These are phyloP conservation scores for Metacarcinus magister DNA, from an alignment of 2,888 invertebrate genomes.

Conservation along the genomic window DNA sequence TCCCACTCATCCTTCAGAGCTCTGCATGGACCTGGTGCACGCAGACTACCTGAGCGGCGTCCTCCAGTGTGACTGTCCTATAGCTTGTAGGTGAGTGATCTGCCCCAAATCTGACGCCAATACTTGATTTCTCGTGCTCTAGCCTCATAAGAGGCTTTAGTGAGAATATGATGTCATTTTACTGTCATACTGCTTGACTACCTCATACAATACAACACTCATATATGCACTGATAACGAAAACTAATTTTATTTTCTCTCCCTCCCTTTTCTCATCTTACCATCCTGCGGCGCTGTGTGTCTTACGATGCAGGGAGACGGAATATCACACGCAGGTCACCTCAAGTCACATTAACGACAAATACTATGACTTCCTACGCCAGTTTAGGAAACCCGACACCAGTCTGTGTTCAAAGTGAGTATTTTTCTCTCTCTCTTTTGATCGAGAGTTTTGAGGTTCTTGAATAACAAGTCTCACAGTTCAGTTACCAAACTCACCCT, in stretches of 20 bases:
- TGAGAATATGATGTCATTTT: background rate
- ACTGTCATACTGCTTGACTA: background rate
- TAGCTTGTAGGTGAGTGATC: constrained; percentile 50
- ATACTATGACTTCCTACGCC: constrained; percentile 64
- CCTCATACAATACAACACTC: background rate
- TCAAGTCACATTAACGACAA: constrained; percentile 60
- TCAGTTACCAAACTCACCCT: too few relatives aligned
- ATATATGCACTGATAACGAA: background rate
- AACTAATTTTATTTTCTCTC: background rate
- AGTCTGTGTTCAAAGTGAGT: constrained; percentile 68
- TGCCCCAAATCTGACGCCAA: background rate
- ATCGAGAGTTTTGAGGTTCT: too few relatives aligned
- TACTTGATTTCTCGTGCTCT: background rate
- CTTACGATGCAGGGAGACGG: constrained; percentile 51
- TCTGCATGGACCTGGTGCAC: constrained; percentile 54
- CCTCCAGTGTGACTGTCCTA: constrained; percentile 66
- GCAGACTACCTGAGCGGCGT: constrained; percentile 46
- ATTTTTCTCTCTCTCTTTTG: background rate
- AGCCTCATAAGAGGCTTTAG: background rate
- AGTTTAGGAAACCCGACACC: constrained; percentile 56
- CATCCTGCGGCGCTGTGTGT: background rate
- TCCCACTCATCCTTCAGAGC: background rate
- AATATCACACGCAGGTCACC: constrained; percentile 65
- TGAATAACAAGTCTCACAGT: too few relatives aligned
- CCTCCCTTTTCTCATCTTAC: background rate